A percentile compares a stretch with the other conserved stretches of the same genome.
Evolutionary conservation across 2,797 vertebrate genomes (phyloP).

Genomic region (Erethizon dorsatum): DNA sequence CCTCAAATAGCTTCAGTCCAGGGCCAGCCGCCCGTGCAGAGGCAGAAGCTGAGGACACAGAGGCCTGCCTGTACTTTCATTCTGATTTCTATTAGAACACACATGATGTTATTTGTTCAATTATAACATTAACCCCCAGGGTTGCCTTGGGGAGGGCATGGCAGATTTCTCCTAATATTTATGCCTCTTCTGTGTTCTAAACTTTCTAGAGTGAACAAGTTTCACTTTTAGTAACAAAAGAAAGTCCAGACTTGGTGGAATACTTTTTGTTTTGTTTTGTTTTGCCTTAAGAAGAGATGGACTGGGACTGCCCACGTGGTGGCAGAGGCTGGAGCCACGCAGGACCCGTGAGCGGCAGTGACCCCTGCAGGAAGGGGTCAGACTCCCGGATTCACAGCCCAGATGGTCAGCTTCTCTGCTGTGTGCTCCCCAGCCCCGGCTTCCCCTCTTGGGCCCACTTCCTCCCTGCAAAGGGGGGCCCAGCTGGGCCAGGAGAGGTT

Average conservation of each 20-base stretch:
- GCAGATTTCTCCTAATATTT: conserved; percentile 5
- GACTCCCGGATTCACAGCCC: not conserved
- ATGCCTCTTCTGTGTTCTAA: not conserved
- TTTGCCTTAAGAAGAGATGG: not conserved
- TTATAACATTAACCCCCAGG: not conserved
- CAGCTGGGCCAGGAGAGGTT: not conserved
- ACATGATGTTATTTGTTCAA: not conserved
- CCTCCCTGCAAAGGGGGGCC: not conserved
- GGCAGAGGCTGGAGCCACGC: not conserved
- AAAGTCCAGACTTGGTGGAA: not conserved
- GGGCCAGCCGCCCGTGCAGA: not conserved
- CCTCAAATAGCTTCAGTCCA: not conserved
- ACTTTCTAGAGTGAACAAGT: not conserved
- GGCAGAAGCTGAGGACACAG: not conserved
- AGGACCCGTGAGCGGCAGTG: not conserved
- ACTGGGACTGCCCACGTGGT: accelerated
- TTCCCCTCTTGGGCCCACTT: conserved; percentile 23
- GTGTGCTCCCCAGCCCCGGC: not conserved
- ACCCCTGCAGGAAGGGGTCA: not conserved
- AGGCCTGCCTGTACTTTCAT: not conserved
- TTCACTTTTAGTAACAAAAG: conserved; percentile 10
- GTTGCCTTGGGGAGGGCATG: not conserved
- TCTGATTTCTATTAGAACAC: conserved; percentile 1
- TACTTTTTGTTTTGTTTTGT: not conserved
- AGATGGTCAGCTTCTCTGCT: not conserved